Evolutionary conservation across 2,888 invertebrate genomes (phyloP).

Genomic region (Metalampra italica): DNA sequence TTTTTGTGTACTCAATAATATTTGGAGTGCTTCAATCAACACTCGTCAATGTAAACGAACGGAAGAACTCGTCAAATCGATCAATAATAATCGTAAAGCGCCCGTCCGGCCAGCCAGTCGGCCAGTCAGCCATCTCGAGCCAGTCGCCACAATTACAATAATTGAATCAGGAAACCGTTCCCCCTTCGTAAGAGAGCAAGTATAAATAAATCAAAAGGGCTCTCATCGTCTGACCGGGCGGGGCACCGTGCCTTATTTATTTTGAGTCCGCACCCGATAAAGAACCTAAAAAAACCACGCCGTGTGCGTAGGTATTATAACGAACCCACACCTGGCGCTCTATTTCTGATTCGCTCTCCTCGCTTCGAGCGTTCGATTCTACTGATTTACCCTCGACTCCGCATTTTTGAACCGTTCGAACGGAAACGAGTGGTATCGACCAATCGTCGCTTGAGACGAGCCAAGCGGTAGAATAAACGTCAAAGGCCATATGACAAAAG

Average conservation of each 20-base stretch:
- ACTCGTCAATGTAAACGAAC: constrained; percentile 7
- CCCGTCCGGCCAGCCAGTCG: neutral
- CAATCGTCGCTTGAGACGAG: too few relatives aligned
- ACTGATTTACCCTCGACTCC: too few relatives aligned
- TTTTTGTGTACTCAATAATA: constrained; percentile 3
- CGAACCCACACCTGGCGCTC: too few relatives aligned
- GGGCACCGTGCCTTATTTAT: constrained; percentile 45
- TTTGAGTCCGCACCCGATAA: constrained; percentile 41
- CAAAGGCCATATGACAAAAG: too few relatives aligned
- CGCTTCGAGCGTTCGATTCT: too few relatives aligned
- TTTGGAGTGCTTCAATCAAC: constrained; percentile 17
- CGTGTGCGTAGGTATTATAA: too few relatives aligned
- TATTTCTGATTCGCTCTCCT: too few relatives aligned
- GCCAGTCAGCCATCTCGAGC: constrained; percentile 18
- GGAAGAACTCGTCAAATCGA: constrained; percentile 17
- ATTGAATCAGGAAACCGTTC: constrained; percentile 64
- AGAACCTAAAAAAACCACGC: constrained; percentile 23
- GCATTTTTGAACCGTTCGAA: too few relatives aligned
- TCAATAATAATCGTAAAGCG: constrained; percentile 21
- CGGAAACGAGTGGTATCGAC: too few relatives aligned
- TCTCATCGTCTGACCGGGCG: constrained; percentile 31
- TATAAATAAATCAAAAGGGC: constrained; percentile 60
- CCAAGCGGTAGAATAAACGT: too few relatives aligned
- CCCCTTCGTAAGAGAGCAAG: constrained; percentile 37
- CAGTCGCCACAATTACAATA: constrained; percentile 50